Base-by-base conservation (phyloP, 2,113 vertebrate species). In the Rhinolophus ferrumequinum region DNA sequence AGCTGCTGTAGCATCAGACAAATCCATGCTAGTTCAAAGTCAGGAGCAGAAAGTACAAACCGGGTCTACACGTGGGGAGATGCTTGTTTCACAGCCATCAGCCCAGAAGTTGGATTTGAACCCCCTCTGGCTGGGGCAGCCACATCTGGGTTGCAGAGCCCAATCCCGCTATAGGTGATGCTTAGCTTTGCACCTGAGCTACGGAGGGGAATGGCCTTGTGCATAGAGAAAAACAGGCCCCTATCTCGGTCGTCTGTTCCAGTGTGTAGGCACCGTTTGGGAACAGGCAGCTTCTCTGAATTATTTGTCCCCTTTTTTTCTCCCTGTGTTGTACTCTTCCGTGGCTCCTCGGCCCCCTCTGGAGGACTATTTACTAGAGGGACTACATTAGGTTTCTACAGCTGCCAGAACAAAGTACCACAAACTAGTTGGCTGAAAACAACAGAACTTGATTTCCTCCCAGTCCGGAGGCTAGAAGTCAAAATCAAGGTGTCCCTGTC, bases 151-250 rank as follows among this genome's bases (percentile, higher is more conserved):
- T 33, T 62, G 64, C 30, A 83, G 21, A 62, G 5, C 30, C 66
- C 15, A 4, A 0, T 26, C 18, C 13, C 1, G 3, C 6, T 10
- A 4, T 3, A n/a, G 35, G 13, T 0, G 30, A 16, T 26, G 76
- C 35, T n/a, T 5, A 11, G 15, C 60, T 83, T 30, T 44, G n/a
- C 8, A 16, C 15, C 18, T 33, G 58, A 41, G 85, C 38, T 9
- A 2, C 3, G 16, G 38, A 52, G 26, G 67, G 8, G 24, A 26
- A 8, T 0, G 0, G n/a, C 33, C 67, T 30, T 62, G 38, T 18
- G 56, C 12, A 73, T 10, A 60, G 35, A 64, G 50, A 60, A 58
- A 52, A 66, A 6, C 0, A 44, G 16, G 12, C 73, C 15, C 62
- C 2, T 5, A 0, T 33, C 21, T 38, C 38, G 56, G 10, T 8